Conservation (phyloP, 2,113 vertebrate species). For the Nothocercus julius region DNA sequence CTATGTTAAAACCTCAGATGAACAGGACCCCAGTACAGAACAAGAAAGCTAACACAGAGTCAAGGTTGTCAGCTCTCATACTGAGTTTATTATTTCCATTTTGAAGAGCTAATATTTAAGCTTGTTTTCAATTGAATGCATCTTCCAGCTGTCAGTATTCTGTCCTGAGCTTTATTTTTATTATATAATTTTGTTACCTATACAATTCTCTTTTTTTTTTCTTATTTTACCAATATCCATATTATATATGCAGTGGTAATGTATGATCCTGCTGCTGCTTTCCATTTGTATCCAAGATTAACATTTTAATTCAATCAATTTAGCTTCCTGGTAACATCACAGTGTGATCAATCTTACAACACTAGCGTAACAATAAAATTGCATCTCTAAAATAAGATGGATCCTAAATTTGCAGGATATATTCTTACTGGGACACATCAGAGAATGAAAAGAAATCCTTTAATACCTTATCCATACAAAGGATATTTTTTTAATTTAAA, state of each 20-base stretch:
- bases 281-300: constrained; percentile 55
- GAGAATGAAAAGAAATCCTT: constrained; percentile 16
- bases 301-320: constrained; percentile 59
- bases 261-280: constrained; percentile 28
- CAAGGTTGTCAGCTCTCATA: constrained; percentile 35
- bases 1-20: background rate
- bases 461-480: background rate
- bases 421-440: background rate
- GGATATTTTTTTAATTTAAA: constrained; percentile 4
- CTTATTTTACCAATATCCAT: constrained; percentile 39
- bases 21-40: background rate
- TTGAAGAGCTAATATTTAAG: constrained; percentile 52
- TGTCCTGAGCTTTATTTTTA: constrained; percentile 19
- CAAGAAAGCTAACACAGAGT: background rate
- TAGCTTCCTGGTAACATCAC: background rate
- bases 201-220: constrained; percentile 5
- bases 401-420: constrained; percentile 33
- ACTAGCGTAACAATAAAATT: constrained; percentile 57
- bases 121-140: constrained; percentile 32
- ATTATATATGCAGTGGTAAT: constrained; percentile 20
- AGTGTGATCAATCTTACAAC: constrained; percentile 35
- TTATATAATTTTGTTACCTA: constrained; percentile 38
- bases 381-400: constrained; percentile 45
- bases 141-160: constrained; percentile 20
- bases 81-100: constrained; percentile 41